Percentiles rank a stretch among this genome's conserved stretches.
Evolutionary conservation across 2,888 invertebrate genomes (phyloP).

Genomic region (Xestobium rufovillosum): DNA sequence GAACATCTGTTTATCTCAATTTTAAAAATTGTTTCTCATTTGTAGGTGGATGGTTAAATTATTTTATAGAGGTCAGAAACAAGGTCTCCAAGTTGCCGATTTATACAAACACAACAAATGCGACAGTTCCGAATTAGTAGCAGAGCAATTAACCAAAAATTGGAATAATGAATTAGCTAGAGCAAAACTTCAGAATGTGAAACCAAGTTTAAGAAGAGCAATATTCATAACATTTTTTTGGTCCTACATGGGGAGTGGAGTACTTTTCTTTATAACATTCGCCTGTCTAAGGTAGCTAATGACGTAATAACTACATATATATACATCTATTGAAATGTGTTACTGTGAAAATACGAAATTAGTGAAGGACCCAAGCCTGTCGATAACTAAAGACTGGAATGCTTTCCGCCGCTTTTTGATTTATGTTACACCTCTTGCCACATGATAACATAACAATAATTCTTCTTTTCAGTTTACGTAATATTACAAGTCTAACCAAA

Average conservation of each 20-base stretch:
- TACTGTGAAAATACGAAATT: no score
- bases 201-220: slow-evolving; percentile 52
- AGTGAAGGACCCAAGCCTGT: no score
- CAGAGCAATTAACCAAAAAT: slow-evolving; percentile 54
- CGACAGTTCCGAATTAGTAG: slow-evolving; percentile 56
- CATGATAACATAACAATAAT: no score
- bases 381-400: no score
- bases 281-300: slow-evolving; percentile 52
- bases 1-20: no score
- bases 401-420: no score
- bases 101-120: slow-evolving; percentile 53
- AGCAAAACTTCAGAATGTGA: slow-evolving; percentile 45
- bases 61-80: slow-evolving; percentile 48
- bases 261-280: slow-evolving; percentile 48
- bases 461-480: neutral
- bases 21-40: no score
- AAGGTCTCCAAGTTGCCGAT: slow-evolving; percentile 56
- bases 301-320: no score
- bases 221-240: slow-evolving; percentile 51
- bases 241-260: slow-evolving; percentile 52
- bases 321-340: no score
- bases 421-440: no score
- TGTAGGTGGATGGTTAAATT: slow-evolving; percentile 37
- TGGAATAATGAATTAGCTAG: slow-evolving; percentile 53
- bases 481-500: slow-evolving; percentile 2